Evolutionary conservation across 2,888 invertebrate species (phyloP), one percentile per base, ranked within the genome.

Genomic region (Acronicta aceris): DNA sequence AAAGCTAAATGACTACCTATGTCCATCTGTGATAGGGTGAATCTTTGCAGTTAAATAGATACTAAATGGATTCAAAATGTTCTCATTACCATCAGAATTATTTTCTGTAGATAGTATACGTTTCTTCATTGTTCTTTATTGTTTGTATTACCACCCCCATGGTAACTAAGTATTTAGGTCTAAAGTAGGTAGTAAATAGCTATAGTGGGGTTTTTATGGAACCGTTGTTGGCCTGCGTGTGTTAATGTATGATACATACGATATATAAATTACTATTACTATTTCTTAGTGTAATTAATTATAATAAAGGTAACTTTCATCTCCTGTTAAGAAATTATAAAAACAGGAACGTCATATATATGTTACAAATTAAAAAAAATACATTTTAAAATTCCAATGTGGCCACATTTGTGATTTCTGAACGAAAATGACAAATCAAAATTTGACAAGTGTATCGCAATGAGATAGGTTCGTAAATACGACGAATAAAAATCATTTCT

Each of bases 361-460:
- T n/a, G n/a, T n/a, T n/a, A n/a, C n/a, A n/a, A n/a, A n/a, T n/a
- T n/a, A n/a, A n/a, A n/a, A n/a, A n/a, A n/a, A n/a, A n/a, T n/a
- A n/a, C n/a, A n/a, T n/a, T n/a, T n/a, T n/a, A n/a, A n/a, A n/a
- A n/a, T n/a, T n/a, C n/a, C 2, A n/a, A 38, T 38, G 6, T 38
- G n/a, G 38, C 6, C 33, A 33, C 33, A 33, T 33, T 49, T 5
- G 6, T 42, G 9, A 38, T 79, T 84, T 73, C 67, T 56, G 78
- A 83, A 85, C 85, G 84, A 71, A 78, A 75, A 76, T 90, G 89
- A 91, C 88, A 89, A 87, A 82, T 82, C 87, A 90, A 86, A 90
- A 89, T 80, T 89, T 91, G 89, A 90, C 90, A 90, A 89, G 87
- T 91, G 76, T 61, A 63, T 70, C 66, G 58, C 71, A 72, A 63